A percentile compares a stretch with the other conserved stretches of the same genome.
Conservation (phyloP, 2,113 vertebrate genomes). For the Ailuropoda melanoleuca region DNA sequence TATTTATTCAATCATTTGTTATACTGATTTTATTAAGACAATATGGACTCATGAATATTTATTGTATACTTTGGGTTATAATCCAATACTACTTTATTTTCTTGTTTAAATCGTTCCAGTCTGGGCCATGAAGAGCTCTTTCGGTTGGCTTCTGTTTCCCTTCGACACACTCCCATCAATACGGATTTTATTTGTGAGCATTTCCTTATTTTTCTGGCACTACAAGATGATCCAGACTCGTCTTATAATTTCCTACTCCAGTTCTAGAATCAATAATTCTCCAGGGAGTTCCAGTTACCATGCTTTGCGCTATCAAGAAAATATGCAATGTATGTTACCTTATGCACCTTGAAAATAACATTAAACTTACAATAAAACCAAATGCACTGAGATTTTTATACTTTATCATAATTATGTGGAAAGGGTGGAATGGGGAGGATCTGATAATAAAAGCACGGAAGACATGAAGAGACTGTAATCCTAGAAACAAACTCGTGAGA, state of each 20-base stretch:
- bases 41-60: neutral
- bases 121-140: neutral
- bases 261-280: neutral
- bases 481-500: neutral
- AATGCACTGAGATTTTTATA: neutral
- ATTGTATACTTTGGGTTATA: neutral
- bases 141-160: neutral
- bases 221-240: neutral
- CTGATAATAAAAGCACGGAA: neutral
- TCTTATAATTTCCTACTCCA: neutral
- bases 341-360: neutral
- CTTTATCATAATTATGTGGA: neutral
- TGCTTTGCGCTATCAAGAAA: constrained; percentile 1
- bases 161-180: neutral
- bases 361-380: neutral
- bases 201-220: neutral
- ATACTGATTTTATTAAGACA: neutral
- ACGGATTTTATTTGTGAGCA: neutral
- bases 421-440: neutral
- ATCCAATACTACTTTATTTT: neutral
- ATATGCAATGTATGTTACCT: neutral
- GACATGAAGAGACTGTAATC: neutral
- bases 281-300: neutral
- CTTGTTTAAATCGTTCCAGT: neutral
- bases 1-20: neutral